Base-by-base conservation (phyloP, 2,113 vertebrate species). In the Gopherus flavomarginatus region DNA sequence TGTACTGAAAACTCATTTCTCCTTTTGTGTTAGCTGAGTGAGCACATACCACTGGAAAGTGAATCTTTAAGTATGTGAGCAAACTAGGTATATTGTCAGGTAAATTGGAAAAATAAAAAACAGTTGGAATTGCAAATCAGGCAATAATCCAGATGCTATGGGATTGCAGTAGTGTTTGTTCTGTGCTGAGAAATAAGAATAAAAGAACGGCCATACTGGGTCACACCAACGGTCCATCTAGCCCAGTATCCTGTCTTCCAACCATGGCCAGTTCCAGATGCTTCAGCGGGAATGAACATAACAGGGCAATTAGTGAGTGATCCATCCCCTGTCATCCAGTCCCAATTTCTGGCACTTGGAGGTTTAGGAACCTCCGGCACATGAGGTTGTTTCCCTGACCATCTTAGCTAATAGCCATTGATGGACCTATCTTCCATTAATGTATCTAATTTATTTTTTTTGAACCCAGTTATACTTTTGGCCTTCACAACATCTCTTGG, bases 1-100 rank as follows among this genome's bases (percentile, higher is more conserved):
- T 89, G 87, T 86, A 29, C 0, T 81, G 65, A 91, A 91, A 86
- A 24, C 2, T 88, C 52, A 91, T 91, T 96, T 94, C 21, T 95
- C 49, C 88, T 88, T 88, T 72, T 85, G 21, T 91, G 11, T 85
- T 80, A 52, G 42, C 86, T 89, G 52, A 82, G 44, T 89, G 84
- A 93, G 42, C 86, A 88, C 21, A 8, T 88, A 69, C 11, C 13
- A 80, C 6, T 17, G 53, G 81, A 93, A 89, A 91, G 35, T 59
- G 90, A 88, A 77, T 3, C 4, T 88, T 29, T 42, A 4, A 69
- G 21, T 44, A 44, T 38, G 52, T 0, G 0, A 88, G 86, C 87
- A 4, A 65, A 0, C 89, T 87, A 59, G 77, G 38, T 29, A 75
- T 57, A 69, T 53, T 47, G 8, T 82, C 42, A 85, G 49, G 85